phyloP scores from a whole-genome alignment of 2,113 vertebrate species.

The Ceyx margarethae region DNA sequence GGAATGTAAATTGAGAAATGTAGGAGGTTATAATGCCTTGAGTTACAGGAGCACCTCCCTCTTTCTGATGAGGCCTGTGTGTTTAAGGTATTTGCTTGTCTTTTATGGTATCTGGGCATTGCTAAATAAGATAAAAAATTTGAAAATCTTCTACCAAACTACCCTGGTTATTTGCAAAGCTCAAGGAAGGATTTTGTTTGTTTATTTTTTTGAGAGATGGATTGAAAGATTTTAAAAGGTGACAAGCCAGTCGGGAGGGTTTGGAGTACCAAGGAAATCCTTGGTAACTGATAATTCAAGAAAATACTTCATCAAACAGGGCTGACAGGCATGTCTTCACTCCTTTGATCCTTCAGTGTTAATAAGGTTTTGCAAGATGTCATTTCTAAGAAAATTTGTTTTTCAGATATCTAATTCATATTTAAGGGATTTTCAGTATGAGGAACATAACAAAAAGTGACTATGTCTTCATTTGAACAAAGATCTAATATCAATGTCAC shows the following conservation, averaged over 20 bases:
- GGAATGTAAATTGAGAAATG: neutral
- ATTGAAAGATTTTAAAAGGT: slow-evolving; percentile 22
- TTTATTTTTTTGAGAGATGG: neutral
- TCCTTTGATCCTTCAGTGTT: neutral
- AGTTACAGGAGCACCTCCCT: neutral
- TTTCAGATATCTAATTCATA: neutral
- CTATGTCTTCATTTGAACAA: neutral
- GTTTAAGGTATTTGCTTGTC: neutral
- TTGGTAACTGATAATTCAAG: neutral
- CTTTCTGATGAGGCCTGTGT: neutral
- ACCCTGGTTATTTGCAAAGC: neutral
- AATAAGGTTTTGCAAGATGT: neutral
- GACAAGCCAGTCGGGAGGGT: neutral
- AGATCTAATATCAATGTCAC: neutral
- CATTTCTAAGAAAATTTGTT: neutral
- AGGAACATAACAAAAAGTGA: neutral
- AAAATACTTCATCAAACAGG: neutral
- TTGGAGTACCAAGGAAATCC: neutral
- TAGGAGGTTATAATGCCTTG: neutral
- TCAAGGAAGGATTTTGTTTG: neutral
- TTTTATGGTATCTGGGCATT: neutral
- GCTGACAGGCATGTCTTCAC: neutral
- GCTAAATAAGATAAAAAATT: neutral
- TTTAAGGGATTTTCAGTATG: neutral
- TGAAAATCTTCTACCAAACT: neutral